phyloP scores from a whole-genome alignment of 2,888 invertebrate species.

The Aelia acuminata region DNA sequence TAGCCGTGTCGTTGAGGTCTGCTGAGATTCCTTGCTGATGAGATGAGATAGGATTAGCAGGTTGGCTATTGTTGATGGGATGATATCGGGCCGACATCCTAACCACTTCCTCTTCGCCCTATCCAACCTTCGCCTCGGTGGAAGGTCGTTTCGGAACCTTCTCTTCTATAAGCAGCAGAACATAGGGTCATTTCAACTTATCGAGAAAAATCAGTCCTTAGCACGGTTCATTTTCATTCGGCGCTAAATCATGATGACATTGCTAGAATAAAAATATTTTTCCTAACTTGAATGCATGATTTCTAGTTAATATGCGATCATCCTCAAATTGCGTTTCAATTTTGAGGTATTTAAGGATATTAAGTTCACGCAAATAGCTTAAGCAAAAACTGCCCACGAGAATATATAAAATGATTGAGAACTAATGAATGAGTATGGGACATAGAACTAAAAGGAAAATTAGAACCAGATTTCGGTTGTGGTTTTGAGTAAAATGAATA shows the following conservation, averaged over 20 bases:
- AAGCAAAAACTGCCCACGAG: not conserved
- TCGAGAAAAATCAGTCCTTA: conserved; percentile 25
- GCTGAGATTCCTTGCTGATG: conserved; percentile 25
- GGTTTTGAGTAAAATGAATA: too few relatives aligned
- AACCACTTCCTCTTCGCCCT: not conserved
- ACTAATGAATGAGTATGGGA: not conserved
- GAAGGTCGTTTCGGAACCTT: conserved; percentile 13
- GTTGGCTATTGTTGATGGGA: conserved; percentile 26
- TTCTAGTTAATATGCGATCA: not conserved
- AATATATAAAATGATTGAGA: not conserved
- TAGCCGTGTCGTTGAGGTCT: conserved; percentile 38
- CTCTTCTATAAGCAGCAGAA: not conserved
- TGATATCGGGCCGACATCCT: not conserved
- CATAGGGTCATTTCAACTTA: conserved; percentile 14
- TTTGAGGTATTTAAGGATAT: not conserved
- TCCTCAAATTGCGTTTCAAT: not conserved
- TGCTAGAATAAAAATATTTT: not conserved
- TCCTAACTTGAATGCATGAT: not conserved
- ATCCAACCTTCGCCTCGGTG: not conserved
- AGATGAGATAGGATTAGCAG: conserved; percentile 44
- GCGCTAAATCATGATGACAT: conserved; percentile 2
- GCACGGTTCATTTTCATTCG: conserved; percentile 37
- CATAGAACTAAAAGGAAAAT: not conserved
- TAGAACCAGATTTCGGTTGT: too few relatives aligned
- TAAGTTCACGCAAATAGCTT: not conserved